Evolutionary conservation across 2,113 vertebrate species (phyloP).

Genomic region (Jacana jacana): DNA sequence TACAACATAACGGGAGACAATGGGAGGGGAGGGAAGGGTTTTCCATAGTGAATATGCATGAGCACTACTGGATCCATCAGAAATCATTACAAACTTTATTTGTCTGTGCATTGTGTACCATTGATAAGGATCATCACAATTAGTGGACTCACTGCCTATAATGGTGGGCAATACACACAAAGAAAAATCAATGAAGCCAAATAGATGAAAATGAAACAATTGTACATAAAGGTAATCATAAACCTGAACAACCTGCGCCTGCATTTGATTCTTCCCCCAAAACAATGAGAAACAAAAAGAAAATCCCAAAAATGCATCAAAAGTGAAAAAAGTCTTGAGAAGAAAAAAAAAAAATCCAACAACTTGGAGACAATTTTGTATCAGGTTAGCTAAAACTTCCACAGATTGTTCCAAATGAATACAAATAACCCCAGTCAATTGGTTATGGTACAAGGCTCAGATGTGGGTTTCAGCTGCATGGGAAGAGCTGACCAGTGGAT

Average conservation of each 20-base stretch:
- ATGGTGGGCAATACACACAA: conserved; percentile 79
- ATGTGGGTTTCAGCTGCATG: background rate
- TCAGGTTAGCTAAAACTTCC: conserved; percentile 32
- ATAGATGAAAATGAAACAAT: conserved; percentile 72
- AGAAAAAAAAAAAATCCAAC: background rate
- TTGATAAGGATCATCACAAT: conserved; percentile 75
- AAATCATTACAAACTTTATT: conserved; percentile 82
- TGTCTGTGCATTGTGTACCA: conserved; percentile 79
- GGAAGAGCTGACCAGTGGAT: background rate
- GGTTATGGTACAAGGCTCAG: background rate
- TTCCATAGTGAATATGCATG: conserved; percentile 69
- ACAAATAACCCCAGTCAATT: background rate
- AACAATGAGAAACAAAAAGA: conserved; percentile 36
- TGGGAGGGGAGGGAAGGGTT: background rate
- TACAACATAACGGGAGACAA: background rate
- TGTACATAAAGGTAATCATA: conserved; percentile 68
- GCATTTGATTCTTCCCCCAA: conserved; percentile 26
- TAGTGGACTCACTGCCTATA: conserved; percentile 70
- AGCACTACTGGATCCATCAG: conserved; percentile 65
- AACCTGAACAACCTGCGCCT: conserved; percentile 63
- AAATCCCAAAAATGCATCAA: conserved; percentile 22
- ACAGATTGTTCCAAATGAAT: conserved; percentile 48
- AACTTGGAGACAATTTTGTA: conserved; percentile 46
- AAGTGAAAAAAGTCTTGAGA: conserved; percentile 35
- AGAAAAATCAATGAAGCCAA: conserved; percentile 70